Percentiles rank a stretch among this genome's conserved stretches.
Evolutionary conservation across 2,888 invertebrate genomes (phyloP).

Genomic region (Piscicola geometra): DNA sequence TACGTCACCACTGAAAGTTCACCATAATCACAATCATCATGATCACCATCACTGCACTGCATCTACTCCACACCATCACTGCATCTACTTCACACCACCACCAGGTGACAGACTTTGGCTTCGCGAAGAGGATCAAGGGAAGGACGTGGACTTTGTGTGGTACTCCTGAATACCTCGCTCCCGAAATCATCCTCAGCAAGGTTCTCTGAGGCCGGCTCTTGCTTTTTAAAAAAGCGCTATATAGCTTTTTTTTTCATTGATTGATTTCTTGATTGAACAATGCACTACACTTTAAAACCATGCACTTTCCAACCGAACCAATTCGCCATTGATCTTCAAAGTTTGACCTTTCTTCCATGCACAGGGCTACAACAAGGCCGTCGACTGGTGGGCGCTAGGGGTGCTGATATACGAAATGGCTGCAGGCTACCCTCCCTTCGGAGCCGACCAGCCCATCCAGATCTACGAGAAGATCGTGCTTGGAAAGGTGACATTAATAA

Average conservation of each 20-base stretch:
- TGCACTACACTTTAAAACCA: conserved; percentile 87
- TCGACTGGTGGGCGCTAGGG: conserved; percentile 96
- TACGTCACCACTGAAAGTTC: background rate
- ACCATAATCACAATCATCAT: background rate
- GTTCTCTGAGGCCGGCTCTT: conserved; percentile 58
- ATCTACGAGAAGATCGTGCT: conserved; percentile 99
- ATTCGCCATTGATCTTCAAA: too few species aligned
- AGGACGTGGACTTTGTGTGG: conserved; percentile 99
- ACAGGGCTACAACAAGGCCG: conserved; percentile 88
- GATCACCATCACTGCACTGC: background rate
- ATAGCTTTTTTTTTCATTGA: background rate
- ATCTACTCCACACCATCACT: background rate
- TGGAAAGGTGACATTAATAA: conserved; percentile 68
- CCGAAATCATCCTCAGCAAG: conserved; percentile 64
- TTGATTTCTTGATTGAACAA: background rate
- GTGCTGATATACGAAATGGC: conserved; percentile 57
- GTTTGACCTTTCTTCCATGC: too few species aligned
- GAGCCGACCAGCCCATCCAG: conserved; percentile 98
- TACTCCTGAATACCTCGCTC: conserved; percentile 79
- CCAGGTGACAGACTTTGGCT: conserved; percentile 96
- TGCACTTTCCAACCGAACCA: too few species aligned
- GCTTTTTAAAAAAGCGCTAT: background rate
- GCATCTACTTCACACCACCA: background rate
- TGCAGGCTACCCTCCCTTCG: conserved; percentile 93
- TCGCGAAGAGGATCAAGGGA: conserved; percentile 98